Conservation (phyloP, 92 coral and sea anemone genomes). For the Umimayanthus kanabou region DNA sequence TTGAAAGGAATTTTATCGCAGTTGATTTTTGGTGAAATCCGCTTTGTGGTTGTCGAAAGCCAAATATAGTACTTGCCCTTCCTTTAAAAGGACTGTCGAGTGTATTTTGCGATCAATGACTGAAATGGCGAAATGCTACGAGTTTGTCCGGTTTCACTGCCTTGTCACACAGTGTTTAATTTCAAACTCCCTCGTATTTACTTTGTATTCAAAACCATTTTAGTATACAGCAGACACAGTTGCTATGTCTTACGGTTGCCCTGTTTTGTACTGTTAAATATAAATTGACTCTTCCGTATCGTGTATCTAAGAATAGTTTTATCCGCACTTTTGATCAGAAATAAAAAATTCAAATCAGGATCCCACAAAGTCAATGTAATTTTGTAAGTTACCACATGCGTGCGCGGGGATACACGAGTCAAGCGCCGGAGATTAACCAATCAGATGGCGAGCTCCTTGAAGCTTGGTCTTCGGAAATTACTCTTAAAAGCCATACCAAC, state of each 20-base stretch:
- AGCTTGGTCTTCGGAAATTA: not conserved
- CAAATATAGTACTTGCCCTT: not conserved
- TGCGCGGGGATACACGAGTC: not conserved
- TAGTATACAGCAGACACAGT: not conserved
- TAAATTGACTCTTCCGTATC: not conserved
- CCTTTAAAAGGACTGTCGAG: not conserved
- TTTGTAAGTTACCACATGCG: not conserved
- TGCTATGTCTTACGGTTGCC: no score
- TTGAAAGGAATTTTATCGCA: not conserved
- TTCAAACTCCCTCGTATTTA: not conserved
- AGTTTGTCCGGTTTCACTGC: not conserved
- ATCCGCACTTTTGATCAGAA: not conserved
- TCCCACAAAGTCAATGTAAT: not conserved
- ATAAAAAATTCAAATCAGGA: not conserved
- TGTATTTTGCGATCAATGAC: not conserved
- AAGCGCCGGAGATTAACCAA: not conserved
- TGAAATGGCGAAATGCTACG: not conserved
- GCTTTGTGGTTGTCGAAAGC: not conserved
- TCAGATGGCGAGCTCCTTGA: constrained; percentile 8
- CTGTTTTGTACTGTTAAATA: no score
- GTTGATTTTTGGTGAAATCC: not conserved
- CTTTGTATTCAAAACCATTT: not conserved
- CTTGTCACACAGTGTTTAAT: not conserved
- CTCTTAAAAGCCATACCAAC: not conserved
- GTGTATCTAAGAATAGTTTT: not conserved